These are phyloP conservation scores for Sisor rabdophorus DNA, from an alignment of 2,113 vertebrate species.

Conservation along the genomic window DNA sequence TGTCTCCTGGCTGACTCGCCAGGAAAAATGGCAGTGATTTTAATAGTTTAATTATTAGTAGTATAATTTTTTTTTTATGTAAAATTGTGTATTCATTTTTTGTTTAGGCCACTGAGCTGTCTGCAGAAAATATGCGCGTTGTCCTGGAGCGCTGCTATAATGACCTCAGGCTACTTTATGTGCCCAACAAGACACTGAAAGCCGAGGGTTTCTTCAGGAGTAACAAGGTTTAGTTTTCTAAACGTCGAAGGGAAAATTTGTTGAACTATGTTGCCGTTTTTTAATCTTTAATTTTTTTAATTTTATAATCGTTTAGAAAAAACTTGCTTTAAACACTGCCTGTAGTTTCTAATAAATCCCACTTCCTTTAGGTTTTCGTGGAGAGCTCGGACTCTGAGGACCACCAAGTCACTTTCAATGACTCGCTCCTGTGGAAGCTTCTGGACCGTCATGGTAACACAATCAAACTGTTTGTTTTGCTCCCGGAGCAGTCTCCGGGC, in stretches of 20 bases:
- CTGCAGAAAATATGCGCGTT: slow-evolving; percentile 86
- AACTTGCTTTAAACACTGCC: background rate
- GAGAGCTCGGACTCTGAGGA: slow-evolving; percentile 90
- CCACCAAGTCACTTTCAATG: slow-evolving; percentile 81
- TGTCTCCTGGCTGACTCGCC: too few relatives aligned
- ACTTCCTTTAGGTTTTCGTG: slow-evolving; percentile 83
- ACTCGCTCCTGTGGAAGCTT: slow-evolving; percentile 92
- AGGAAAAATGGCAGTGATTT: too few relatives aligned
- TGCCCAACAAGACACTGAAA: slow-evolving; percentile 93
- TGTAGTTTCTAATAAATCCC: background rate
- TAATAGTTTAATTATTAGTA: too few relatives aligned
- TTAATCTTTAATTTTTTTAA: too few relatives aligned
- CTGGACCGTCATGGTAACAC: slow-evolving; percentile 96
- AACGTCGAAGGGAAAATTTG: background rate
- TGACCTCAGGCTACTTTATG: slow-evolving; percentile 85
- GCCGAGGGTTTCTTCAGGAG: slow-evolving; percentile 97
- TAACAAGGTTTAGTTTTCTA: slow-evolving; percentile 81
- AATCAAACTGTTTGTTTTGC: slow-evolving; percentile 84
- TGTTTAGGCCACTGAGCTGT: slow-evolving; percentile 76
- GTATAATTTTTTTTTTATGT: too few relatives aligned
- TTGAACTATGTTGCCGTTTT: too few relatives aligned
- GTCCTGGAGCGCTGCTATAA: slow-evolving; percentile 98
- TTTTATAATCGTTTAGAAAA: background rate
- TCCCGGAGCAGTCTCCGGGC: slow-evolving; percentile 88
- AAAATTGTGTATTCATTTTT: background rate